phyloP scores from a whole-genome alignment of 2,888 invertebrate genomes.

The Rhamphomyia laevipes region DNA sequence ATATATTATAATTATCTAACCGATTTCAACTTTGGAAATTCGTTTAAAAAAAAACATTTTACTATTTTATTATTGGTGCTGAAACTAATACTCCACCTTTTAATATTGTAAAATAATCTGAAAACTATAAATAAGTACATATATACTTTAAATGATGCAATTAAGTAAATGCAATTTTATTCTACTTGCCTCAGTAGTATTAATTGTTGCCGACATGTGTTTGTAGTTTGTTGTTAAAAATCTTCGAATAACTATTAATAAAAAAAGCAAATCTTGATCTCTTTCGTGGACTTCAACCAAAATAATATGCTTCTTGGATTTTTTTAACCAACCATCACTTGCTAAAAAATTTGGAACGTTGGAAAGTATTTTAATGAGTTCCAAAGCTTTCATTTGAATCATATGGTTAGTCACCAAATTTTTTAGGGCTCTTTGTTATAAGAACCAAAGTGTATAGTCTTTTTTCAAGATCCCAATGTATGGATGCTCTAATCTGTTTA shows the following conservation, averaged over 20 bases:
- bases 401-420: too few species aligned
- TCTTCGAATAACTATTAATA: constrained; percentile 69
- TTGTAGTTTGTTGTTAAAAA: constrained; percentile 47
- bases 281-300: constrained; percentile 92
- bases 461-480: too few species aligned
- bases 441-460: too few species aligned
- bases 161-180: too few species aligned
- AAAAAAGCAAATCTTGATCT: constrained; percentile 83
- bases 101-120: constrained; percentile 27
- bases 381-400: too few species aligned
- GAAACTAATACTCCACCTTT: constrained; percentile 21
- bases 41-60: constrained; percentile 50
- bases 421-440: too few species aligned
- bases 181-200: constrained; percentile 42
- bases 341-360: too few species aligned
- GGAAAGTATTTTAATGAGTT: too few species aligned
- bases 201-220: constrained; percentile 92
- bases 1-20: constrained; percentile 35
- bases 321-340: too few species aligned
- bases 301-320: too few species aligned
- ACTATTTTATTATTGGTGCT: constrained; percentile 48
- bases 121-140: constrained; percentile 26
- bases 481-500: too few species aligned
- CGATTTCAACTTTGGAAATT: constrained; percentile 37
- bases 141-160: too few species aligned